These are phyloP conservation scores for Hypsopygia costalis DNA, from an alignment of 2,888 invertebrate species.

Conservation along the genomic window DNA sequence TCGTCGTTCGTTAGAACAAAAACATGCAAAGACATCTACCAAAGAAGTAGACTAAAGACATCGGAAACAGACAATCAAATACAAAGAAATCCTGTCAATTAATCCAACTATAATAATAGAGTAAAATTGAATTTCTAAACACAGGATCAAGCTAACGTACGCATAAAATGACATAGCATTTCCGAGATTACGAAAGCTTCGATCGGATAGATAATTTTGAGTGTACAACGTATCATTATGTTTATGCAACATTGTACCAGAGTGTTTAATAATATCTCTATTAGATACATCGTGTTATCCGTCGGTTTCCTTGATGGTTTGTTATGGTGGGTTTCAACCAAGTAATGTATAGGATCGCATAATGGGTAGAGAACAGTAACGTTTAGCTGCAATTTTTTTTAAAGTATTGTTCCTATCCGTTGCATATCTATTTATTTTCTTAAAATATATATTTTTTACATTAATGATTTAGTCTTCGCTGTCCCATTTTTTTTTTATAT, in stretches of 20 bases:
- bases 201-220: constrained; percentile 42
- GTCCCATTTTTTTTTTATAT: too few relatives aligned
- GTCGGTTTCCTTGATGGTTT: constrained; percentile 5
- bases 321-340: background rate
- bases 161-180: constrained; percentile 37
- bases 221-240: constrained; percentile 39
- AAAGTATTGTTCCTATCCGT: too few relatives aligned
- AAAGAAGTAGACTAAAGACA: too few relatives aligned
- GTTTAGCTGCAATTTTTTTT: too few relatives aligned
- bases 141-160: constrained; percentile 31
- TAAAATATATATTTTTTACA: too few relatives aligned
- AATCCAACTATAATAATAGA: background rate
- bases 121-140: constrained; percentile 3
- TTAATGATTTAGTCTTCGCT: too few relatives aligned
- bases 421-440: too few relatives aligned
- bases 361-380: background rate
- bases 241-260: constrained; percentile 35
- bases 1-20: too few relatives aligned
- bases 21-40: too few relatives aligned
- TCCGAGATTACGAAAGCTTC: constrained; percentile 33
- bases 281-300: constrained; percentile 19
- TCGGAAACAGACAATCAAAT: too few relatives aligned
- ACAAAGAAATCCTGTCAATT: too few relatives aligned
- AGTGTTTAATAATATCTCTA: constrained; percentile 44
- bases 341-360: background rate